Percentiles rank a stretch among this genome's conserved stretches.
Evolutionary conservation across 2,113 vertebrate genomes (phyloP).

Genomic region (Patagioenas fasciata): DNA sequence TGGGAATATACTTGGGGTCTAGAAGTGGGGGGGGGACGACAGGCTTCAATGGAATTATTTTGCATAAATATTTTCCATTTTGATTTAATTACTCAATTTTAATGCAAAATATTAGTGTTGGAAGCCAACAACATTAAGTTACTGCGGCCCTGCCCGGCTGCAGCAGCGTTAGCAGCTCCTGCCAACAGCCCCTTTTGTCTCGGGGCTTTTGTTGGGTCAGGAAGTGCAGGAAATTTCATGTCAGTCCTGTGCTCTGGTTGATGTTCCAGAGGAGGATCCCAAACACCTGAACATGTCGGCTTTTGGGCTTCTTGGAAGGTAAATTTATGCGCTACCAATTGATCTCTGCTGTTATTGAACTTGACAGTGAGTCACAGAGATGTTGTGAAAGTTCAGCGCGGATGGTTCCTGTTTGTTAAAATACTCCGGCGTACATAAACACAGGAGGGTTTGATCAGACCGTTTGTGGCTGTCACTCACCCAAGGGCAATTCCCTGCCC

Average conservation of each 20-base stretch:
- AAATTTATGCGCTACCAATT: neutral
- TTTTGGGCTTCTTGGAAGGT: neutral
- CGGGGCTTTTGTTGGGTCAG: neutral
- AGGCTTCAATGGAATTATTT: neutral
- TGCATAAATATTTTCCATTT: neutral
- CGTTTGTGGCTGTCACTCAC: neutral
- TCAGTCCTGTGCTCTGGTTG: neutral
- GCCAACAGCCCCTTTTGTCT: rapidly evolving
- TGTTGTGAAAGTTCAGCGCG: neutral
- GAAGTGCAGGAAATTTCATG: neutral
- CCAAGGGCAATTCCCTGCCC: neutral
- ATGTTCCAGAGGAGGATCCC: neutral
- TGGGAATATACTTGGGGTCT: neutral
- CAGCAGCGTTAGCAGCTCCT: rapidly evolving
- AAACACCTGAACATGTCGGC: rapidly evolving
- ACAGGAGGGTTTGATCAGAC: neutral
- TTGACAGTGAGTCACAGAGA: neutral
- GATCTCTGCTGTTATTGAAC: neutral
- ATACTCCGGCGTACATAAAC: neutral
- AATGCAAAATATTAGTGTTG: neutral
- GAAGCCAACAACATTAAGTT: neutral
- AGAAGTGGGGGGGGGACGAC: too few species aligned
- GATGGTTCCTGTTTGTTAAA: neutral
- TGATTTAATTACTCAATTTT: neutral
- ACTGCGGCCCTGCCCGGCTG: neutral